phyloP scores from a whole-genome alignment of 2,888 invertebrate species.

The Nudaria mundana region DNA sequence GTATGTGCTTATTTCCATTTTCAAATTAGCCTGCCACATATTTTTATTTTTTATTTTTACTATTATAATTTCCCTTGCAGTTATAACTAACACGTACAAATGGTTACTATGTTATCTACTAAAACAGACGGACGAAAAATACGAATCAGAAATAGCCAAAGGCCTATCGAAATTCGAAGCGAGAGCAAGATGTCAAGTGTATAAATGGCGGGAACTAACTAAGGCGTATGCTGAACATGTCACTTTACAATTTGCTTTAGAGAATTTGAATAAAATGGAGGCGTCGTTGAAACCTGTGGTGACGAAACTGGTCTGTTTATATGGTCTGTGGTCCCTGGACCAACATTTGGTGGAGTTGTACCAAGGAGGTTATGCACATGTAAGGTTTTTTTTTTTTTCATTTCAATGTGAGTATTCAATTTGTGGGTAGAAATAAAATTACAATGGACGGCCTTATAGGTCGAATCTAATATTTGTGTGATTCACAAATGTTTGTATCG shows the following conservation, averaged over 20 bases:
- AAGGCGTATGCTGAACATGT: constrained; percentile 89
- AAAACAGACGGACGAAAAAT: constrained; percentile 84
- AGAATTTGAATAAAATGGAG: constrained; percentile 64
- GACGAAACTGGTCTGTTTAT: constrained; percentile 60
- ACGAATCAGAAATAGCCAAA: constrained; percentile 74
- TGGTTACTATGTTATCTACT: constrained; percentile 92
- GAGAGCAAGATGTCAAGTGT: constrained; percentile 90
- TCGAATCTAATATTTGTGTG: too few species aligned
- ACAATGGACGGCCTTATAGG: too few species aligned
- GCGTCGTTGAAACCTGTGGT: constrained; percentile 70
- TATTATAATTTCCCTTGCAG: constrained; percentile 57
- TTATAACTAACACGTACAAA: constrained; percentile 86
- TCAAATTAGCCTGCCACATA: too few species aligned
- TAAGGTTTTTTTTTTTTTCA: constrained; percentile 2
- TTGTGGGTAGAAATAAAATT: too few species aligned
- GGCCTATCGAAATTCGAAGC: constrained; percentile 88
- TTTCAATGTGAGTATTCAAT: too few species aligned
- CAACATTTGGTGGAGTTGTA: constrained; percentile 87
- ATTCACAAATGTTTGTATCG: too few species aligned
- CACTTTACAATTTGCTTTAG: constrained; percentile 77
- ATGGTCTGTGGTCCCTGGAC: constrained; percentile 79
- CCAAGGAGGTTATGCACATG: constrained; percentile 79
- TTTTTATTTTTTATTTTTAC: neutral
- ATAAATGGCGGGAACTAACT: constrained; percentile 87
- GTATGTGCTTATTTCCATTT: too few species aligned